Evolutionary conservation across 2,888 invertebrate species (phyloP), one percentile per base, ranked within the genome.

Genomic region (Ochropacha duplaris): DNA sequence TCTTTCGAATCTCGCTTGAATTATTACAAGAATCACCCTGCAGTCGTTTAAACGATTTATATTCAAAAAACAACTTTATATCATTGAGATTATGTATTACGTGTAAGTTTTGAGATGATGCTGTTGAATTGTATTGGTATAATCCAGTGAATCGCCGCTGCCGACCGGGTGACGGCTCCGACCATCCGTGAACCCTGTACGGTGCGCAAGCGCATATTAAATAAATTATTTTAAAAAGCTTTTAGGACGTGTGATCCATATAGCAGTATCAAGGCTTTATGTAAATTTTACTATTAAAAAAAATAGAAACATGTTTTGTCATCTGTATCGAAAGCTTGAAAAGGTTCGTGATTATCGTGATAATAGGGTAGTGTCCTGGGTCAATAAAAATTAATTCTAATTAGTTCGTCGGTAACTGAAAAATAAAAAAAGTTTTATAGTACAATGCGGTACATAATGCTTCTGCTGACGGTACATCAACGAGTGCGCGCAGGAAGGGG

Each of bases 401-500:
- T n/a, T n/a, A n/a, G n/a, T n/a, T n/a, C n/a, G n/a, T n/a, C n/a
- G n/a, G n/a, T n/a, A n/a, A n/a, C n/a, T n/a, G n/a, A n/a, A n/a
- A n/a, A n/a, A n/a, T n/a, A n/a, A n/a, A n/a, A 31, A 11, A 34
- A 2, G 12, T 4, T 14, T 34, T 14, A 14, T 34, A 34, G n/a
- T 36, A 26, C n/a, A 44, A 44, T 2, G 19, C 44, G 19, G 44
- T 44, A 44, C n/a, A n/a, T n/a, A n/a, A n/a, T n/a, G 44, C 44
- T 9, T 44, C 9, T 78, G 76, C 76, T 68, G 63, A 68, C 82
- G 55, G 64, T 84, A 81, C 79, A 22, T 24, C 19, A 44, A 39
- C 56, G 61, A 70, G 68, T 70, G 69, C 36, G 69, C 84, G 84
- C 87, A 88, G 90, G 88, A 89, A 88, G 88, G 87, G 91, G 92